Evolutionary conservation across 1,140 invertebrate species (phyloP), one percentile per base, ranked within the genome.

Genomic region (Danaus plexippus): DNA sequence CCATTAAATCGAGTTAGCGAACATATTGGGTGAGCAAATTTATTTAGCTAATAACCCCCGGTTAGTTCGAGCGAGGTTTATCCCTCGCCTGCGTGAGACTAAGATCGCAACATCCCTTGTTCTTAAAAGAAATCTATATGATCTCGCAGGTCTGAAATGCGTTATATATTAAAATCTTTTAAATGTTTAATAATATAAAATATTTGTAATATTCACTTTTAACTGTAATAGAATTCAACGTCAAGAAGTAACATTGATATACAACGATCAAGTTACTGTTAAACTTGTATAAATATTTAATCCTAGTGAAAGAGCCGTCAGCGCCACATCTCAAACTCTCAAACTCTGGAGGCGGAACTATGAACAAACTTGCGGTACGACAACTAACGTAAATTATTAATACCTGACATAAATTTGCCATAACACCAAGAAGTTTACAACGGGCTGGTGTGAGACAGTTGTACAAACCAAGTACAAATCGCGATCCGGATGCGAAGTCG

Each of bases 1-100:
- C 81, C 78, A 87, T 87, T 87, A 87, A 87, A 87, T 87, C 80
- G 80, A 87, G 79, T 87, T 85, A 87, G 79, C 71, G 72, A 84
- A 80, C 84, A 87, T 87, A 87, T 87, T 87, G 84, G 79, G 76
- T 75, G 84, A 77, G 77, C 81, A 82, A 87, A 87, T 87, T 87
- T 87, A 87, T 87, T 87, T 87, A 87, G 75, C 79, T 85, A 87
- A 87, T 85, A 87, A 80, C 76, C 74, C 75, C 61, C 71, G 64
- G 59, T 66, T 67, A 51, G 63, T 64, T 71, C 66, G 61, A 65
- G 63, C 72, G 73, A 75, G 66, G 61, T 65, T 77, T 58, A 82
- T 79, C 79, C 77, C 77, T 75, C 68, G 54, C 47, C 50, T 61
- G 62, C 60, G 61, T 63, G 67, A 65, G 67, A 67, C 54, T 50